Evolutionary conservation across 2,797 vertebrate species (phyloP).

Genomic region (Morus bassanus): DNA sequence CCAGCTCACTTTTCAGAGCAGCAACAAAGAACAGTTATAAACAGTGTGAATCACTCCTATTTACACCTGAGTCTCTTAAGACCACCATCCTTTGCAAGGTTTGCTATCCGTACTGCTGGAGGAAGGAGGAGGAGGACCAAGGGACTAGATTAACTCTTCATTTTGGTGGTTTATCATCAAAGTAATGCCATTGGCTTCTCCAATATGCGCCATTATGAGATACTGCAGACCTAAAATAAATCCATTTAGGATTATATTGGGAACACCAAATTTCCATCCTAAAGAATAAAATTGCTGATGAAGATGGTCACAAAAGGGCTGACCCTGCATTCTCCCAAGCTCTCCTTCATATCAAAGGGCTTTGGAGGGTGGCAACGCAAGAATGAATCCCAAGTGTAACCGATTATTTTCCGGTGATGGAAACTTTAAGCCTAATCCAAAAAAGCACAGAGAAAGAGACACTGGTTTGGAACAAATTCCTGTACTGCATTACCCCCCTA

Average conservation of each 20-base stretch:
- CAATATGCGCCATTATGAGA: not conserved
- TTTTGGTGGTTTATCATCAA: not conserved
- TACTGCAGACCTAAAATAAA: not conserved
- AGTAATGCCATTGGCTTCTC: not conserved
- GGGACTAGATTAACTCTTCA: not conserved
- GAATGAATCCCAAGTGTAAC: constrained; percentile 24
- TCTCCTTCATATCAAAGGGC: not conserved
- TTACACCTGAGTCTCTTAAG: not conserved
- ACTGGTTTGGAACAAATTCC: constrained; percentile 57
- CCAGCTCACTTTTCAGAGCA: not conserved
- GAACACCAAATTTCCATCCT: not conserved
- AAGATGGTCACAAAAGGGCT: not conserved
- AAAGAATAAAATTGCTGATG: not conserved
- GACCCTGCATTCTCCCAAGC: not conserved
- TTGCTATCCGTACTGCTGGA: not conserved
- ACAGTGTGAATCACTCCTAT: not conserved
- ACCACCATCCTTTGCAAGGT: not conserved
- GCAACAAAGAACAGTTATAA: not conserved
- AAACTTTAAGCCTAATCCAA: constrained; percentile 41
- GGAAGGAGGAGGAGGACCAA: not conserved
- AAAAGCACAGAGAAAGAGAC: constrained; percentile 34
- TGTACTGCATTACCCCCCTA: not conserved
- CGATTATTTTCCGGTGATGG: constrained; percentile 32
- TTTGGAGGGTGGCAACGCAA: not conserved
- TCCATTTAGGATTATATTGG: not conserved